Conservation (phyloP, 2,113 vertebrate genomes). For the Mastomys natalensis region DNA sequence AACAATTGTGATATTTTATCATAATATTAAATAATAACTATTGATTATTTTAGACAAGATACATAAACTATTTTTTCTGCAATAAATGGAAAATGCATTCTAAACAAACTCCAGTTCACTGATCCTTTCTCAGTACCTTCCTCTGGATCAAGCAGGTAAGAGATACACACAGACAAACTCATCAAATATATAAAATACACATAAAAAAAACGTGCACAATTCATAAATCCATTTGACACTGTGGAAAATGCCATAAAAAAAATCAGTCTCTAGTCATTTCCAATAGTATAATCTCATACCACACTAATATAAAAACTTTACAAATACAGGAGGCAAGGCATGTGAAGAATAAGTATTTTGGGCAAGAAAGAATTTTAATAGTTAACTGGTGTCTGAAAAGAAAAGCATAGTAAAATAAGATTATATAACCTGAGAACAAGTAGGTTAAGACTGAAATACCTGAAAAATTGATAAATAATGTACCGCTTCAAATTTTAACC, state of each 20-base stretch:
- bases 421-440: conserved; percentile 4
- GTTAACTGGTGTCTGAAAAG: conserved; percentile 8
- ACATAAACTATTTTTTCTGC: background rate
- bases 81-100: background rate
- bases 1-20: background rate
- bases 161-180: background rate
- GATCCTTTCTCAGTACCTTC: conserved; percentile 19
- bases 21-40: conserved; percentile 1
- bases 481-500: background rate
- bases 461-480: background rate
- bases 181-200: background rate
- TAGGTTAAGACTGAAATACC: background rate
- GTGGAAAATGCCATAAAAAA: conserved; percentile 46
- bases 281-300: background rate
- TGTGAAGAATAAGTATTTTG: background rate
- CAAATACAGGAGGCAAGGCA: background rate
- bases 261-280: background rate
- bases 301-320: background rate
- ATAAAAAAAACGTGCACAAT: background rate
- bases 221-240: background rate
- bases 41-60: conserved; percentile 7
- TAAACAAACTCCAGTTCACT: conserved; percentile 35
- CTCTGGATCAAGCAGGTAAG: background rate
- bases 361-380: background rate
- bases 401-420: background rate